These are phyloP conservation scores for Daphoenositta chrysoptera DNA, from an alignment of 2,113 vertebrate genomes.

Conservation along the genomic window DNA sequence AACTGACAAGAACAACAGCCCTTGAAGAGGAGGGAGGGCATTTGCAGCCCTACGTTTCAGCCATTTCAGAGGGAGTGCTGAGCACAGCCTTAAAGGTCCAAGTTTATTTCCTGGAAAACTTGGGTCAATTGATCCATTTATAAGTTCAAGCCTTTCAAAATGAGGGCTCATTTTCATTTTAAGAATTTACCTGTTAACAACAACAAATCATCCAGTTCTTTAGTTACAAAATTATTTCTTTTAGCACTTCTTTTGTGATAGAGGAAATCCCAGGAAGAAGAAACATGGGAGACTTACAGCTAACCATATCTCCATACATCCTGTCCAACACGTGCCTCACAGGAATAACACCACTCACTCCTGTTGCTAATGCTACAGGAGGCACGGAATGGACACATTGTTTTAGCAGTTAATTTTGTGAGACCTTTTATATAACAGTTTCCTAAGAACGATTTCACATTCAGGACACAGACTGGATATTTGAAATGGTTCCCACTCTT, in stretches of 20 bases:
- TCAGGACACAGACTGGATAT: not conserved
- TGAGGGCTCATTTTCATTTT: not conserved
- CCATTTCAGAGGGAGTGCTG: not conserved
- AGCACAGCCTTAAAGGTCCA: not conserved
- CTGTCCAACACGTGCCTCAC: not conserved
- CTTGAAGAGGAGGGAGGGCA: not conserved
- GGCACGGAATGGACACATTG: accelerated
- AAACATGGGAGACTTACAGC: not conserved
- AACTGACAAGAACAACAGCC: not conserved
- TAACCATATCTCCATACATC: accelerated
- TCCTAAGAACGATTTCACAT: not conserved
- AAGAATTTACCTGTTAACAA: not conserved
- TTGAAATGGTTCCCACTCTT: not conserved
- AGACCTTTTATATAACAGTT: not conserved
- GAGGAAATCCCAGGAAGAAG: not conserved
- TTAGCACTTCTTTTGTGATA: not conserved
- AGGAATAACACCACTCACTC: not conserved
- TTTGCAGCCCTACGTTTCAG: not conserved
- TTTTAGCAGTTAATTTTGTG: not conserved
- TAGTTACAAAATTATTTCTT: not conserved
- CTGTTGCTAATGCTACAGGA: not conserved
- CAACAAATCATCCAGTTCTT: not conserved
- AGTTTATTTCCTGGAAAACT: not conserved
- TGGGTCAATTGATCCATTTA: not conserved
- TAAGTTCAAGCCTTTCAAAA: not conserved